phyloP scores from a whole-genome alignment of 1,140 invertebrate genomes.

The Micrasema minimum region DNA sequence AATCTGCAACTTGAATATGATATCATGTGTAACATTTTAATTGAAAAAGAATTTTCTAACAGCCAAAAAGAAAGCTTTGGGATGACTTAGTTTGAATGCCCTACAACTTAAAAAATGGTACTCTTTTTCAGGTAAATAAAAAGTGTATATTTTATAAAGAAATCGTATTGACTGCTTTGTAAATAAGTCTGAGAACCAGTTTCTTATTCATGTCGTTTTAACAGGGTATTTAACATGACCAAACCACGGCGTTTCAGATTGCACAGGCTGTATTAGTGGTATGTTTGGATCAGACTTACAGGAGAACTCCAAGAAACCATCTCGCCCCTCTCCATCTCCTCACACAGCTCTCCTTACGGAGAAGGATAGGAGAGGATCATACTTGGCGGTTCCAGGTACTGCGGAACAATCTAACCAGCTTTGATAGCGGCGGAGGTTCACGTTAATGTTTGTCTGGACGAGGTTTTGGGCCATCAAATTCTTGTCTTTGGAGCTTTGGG shows the following conservation, averaged over 20 bases:
- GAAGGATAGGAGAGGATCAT: slow-evolving; percentile 77
- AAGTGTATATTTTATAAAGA: too few relatives aligned
- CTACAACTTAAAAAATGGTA: too few relatives aligned
- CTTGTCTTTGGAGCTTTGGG: slow-evolving; percentile 4
- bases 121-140: too few relatives aligned
- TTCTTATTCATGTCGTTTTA: slow-evolving; percentile 6
- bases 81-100: too few relatives aligned
- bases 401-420: not conserved
- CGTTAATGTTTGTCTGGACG: slow-evolving; percentile 15
- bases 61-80: too few relatives aligned
- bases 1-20: too few relatives aligned
- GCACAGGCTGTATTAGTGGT: slow-evolving; percentile 63
- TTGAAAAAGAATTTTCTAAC: too few relatives aligned
- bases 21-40: too few relatives aligned
- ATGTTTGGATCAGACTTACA: slow-evolving; percentile 71
- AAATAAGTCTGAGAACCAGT: too few relatives aligned
- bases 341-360: slow-evolving; percentile 71
- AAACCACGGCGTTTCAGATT: slow-evolving; percentile 50
- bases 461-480: not conserved
- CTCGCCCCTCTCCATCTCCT: slow-evolving; percentile 61
- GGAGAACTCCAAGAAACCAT: slow-evolving; percentile 66
- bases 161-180: too few relatives aligned
- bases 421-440: slow-evolving; percentile 8
- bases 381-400: slow-evolving; percentile 82
- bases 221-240: slow-evolving; percentile 26